A percentile compares a stretch with the other conserved stretches of the same genome.
Evolutionary conservation across 2,797 vertebrate species (phyloP).

Genomic region (Hoplostethus mediterraneus): DNA sequence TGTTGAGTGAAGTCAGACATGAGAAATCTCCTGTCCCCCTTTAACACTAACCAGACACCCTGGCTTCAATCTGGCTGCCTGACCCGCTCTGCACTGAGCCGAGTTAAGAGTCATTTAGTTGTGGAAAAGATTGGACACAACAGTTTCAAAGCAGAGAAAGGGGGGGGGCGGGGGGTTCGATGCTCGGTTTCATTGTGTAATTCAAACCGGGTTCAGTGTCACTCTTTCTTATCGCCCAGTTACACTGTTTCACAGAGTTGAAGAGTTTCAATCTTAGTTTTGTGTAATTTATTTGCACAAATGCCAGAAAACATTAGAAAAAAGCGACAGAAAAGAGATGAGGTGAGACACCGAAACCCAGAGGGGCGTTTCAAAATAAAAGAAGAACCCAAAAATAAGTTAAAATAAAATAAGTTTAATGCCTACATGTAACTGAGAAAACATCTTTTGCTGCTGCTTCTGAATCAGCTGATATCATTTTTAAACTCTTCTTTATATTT

Average conservation of each 20-base stretch:
- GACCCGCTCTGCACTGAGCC: slow-evolving; percentile 79
- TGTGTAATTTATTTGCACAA: neutral
- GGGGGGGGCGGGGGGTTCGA: slow-evolving; percentile 50
- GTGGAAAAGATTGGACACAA: slow-evolving; percentile 62
- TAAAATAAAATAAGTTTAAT: too few species aligned
- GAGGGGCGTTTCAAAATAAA: too few species aligned
- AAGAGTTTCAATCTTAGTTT: neutral
- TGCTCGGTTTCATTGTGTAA: slow-evolving; percentile 53
- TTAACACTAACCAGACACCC: slow-evolving; percentile 83
- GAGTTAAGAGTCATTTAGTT: slow-evolving; percentile 74
- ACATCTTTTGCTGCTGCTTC: too few species aligned
- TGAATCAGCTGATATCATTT: too few species aligned
- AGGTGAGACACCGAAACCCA: too few species aligned
- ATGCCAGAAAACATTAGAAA: neutral
- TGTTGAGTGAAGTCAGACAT: slow-evolving; percentile 80
- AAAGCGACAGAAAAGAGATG: neutral
- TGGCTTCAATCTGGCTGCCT: slow-evolving; percentile 73
- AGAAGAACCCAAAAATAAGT: too few species aligned
- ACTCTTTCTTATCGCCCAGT: neutral
- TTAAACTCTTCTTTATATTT: too few species aligned
- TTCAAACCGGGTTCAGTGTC: slow-evolving; percentile 39
- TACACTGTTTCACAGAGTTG: neutral
- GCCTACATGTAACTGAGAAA: too few species aligned
- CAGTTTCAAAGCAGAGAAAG: slow-evolving; percentile 61
- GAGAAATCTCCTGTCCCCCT: slow-evolving; percentile 74